Evolutionary conservation across 2,888 invertebrate species (phyloP).

Genomic region (Eudemis profundana): DNA sequence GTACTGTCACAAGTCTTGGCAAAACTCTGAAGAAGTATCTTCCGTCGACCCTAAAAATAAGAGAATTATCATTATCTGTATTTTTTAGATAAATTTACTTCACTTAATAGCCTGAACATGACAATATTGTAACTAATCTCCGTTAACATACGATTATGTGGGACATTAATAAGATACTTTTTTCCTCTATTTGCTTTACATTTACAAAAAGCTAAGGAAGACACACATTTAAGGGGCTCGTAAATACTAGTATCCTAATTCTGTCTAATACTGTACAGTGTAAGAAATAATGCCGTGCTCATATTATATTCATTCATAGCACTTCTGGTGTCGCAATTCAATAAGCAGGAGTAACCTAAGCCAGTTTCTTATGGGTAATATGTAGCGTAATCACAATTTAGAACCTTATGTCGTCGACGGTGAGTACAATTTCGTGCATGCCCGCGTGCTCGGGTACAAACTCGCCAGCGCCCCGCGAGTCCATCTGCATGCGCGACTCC

Average conservation of each 20-base stretch:
- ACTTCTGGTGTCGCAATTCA: constrained; percentile 16
- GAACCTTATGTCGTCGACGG: constrained; percentile 86
- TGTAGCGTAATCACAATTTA: background rate
- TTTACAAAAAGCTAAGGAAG: too few species aligned
- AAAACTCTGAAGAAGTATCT: constrained; percentile 94
- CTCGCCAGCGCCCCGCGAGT: constrained; percentile 91
- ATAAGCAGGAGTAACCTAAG: constrained; percentile 7
- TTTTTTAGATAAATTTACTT: too few species aligned
- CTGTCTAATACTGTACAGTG: too few species aligned
- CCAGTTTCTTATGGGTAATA: background rate
- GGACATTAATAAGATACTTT: too few species aligned
- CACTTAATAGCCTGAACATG: too few species aligned
- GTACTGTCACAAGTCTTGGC: constrained; percentile 94
- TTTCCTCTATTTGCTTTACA: too few species aligned
- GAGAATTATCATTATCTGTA: background rate
- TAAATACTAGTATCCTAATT: too few species aligned
- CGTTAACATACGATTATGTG: too few species aligned
- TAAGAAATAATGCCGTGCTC: too few species aligned
- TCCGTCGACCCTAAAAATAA: constrained; percentile 77
- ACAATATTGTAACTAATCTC: too few species aligned
- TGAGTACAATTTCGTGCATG: constrained; percentile 93
- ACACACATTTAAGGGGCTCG: too few species aligned
- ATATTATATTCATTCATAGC: too few species aligned
- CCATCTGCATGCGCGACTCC: constrained; percentile 86
- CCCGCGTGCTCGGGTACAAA: constrained; percentile 96